A percentile compares a stretch with the other conserved stretches of the same genome.
These are phyloP conservation scores for Monomorium pharaonis DNA, from an alignment of 1,140 invertebrate species.

Conservation along the genomic window DNA sequence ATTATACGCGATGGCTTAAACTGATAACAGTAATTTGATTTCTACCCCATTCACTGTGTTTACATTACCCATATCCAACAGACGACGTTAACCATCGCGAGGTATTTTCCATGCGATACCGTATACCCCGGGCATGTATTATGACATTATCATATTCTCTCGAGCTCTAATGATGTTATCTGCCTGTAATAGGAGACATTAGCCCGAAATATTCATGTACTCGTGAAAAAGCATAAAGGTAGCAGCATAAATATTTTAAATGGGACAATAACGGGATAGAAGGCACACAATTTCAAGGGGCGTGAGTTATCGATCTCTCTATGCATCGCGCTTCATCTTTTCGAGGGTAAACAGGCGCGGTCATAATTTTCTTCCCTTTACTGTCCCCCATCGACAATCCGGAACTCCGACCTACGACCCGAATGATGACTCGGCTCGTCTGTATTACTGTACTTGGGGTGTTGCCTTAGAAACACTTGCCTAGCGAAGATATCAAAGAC, in stretches of 20 bases:
- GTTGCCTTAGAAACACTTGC: slow-evolving; percentile 54
- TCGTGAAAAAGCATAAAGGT: background rate
- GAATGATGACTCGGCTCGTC: slow-evolving; percentile 27
- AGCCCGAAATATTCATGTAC: slow-evolving; percentile 6
- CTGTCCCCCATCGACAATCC: slow-evolving; percentile 10
- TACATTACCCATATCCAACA: slow-evolving; percentile 41
- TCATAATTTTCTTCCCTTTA: slow-evolving; percentile 49
- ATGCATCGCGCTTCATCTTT: slow-evolving; percentile 18
- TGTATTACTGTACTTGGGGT: slow-evolving; percentile 42
- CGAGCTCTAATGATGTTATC: background rate
- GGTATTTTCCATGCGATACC: slow-evolving; percentile 7
- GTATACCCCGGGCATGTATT: background rate
- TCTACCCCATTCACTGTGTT: slow-evolving; percentile 44
- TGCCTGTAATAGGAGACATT: background rate
- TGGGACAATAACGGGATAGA: background rate
- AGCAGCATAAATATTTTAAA: background rate
- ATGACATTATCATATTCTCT: slow-evolving; percentile 7
- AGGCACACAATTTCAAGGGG: background rate
- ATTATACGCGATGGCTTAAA: slow-evolving; percentile 51
- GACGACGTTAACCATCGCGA: slow-evolving; percentile 34
- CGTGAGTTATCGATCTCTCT: slow-evolving; percentile 14
- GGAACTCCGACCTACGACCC: slow-evolving; percentile 13
- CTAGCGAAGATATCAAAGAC: slow-evolving; percentile 3
- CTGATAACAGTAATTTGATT: slow-evolving; percentile 49
- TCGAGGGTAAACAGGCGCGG: slow-evolving; percentile 24